These are phyloP conservation scores for Drosophila truncata DNA, from an alignment of 1,140 invertebrate genomes.

Conservation along the genomic window DNA sequence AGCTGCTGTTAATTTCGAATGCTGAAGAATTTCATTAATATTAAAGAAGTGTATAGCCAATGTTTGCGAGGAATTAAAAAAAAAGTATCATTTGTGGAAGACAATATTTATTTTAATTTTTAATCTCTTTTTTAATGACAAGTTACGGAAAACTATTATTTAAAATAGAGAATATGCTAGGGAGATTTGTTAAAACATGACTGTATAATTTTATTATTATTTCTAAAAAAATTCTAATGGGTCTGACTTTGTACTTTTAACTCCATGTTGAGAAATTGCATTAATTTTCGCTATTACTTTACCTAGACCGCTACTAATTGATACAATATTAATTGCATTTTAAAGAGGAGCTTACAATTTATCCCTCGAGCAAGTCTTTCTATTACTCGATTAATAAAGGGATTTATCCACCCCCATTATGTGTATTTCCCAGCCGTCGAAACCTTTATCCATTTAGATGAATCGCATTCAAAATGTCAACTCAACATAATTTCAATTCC, in stretches of 20 bases:
- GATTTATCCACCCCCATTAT: not conserved
- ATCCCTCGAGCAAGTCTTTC: not conserved
- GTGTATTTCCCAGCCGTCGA: not conserved
- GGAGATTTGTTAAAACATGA: too few species aligned
- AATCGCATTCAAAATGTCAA: slow-evolving; percentile 52
- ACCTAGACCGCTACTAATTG: not conserved
- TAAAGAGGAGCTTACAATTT: not conserved
- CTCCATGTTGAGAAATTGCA: not conserved
- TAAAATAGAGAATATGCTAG: too few species aligned
- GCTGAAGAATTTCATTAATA: not conserved
- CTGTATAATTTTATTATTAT: too few species aligned
- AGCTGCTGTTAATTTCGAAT: not conserved
- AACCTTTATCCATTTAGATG: slow-evolving; percentile 2
- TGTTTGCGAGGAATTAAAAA: too few species aligned
- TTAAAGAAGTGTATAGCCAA: too few species aligned
- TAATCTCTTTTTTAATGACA: too few species aligned
- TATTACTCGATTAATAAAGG: not conserved
- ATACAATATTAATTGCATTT: not conserved
- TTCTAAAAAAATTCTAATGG: too few species aligned
- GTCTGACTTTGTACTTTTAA: not conserved
- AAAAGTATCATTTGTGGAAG: too few species aligned
- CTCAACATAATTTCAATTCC: slow-evolving; percentile 60
- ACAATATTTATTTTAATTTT: too few species aligned
- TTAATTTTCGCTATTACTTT: not conserved
- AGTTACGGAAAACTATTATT: too few species aligned